Evolutionary conservation across 2,797 vertebrate species (phyloP), one percentile per base, ranked within the genome.

Genomic region (Clarias laeviceps): DNA sequence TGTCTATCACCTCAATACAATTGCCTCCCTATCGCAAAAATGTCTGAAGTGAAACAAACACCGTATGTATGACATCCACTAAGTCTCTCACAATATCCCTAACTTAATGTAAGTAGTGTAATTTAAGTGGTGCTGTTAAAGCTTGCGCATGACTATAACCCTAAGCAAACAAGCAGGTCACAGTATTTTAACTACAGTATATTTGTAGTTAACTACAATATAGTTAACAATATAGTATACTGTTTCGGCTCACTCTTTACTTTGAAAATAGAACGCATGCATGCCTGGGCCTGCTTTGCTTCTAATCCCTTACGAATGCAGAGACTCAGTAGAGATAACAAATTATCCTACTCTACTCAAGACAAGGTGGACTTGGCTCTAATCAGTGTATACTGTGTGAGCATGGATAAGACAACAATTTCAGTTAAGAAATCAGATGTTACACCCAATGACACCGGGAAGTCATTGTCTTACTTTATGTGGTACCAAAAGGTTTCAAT

Each of bases 281-380:
- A 50, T 74, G 68, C 69, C 73, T 57, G n/a, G 40, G 66, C 70
- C 29, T 82, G 79, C 45, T 73, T 29, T 81, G 59, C 0, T 80
- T 72, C 37, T 56, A 73, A n/a, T 69, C 54, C 54, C 56, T 29
- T 32, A 14, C 61, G 66, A 85, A 54, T 22, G 50, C 83, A 68
- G 50, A 24, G 20, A 57, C 24, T 74, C 40, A 45, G 17, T 15
- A 45, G 7, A 14, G 6, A 29, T 34, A 24, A 57, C 5, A 76
- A 32, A 56, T 82, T 56, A 29, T 40, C 18, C n/a, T 24, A 78
- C 22, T 32, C 7, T 11, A 72, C 56, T 50, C 5, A 64, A 80
- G 37, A 4, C 20, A 27, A 27, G 54, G 40, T 20, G 11, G 6
- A 56, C 34, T 59, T 69, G 45, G 7, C 15, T 57, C 7, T 32